Evolutionary conservation across 2,113 vertebrate genomes (phyloP), one percentile per base, ranked within the genome.

Genomic region (Sinocyclocheilus anshuiensis): DNA sequence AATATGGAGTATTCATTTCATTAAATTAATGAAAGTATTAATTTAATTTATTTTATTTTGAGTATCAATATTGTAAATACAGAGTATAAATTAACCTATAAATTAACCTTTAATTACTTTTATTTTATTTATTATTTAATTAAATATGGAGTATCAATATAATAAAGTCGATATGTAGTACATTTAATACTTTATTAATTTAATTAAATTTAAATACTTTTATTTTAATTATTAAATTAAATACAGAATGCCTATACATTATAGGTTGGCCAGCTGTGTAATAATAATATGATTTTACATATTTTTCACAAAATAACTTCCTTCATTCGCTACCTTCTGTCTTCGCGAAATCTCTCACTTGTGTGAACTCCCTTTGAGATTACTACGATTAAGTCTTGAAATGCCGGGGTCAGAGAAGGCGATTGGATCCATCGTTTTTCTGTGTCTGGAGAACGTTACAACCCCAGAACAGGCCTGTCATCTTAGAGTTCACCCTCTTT

Each of bases 361-460:
- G 80, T 48, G 65, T 84, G 84, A 77, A 89, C 84, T 77, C 89
- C 89, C 87, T 91, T 86, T 89, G 90, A 91, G 90, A 91, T 89
- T 89, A 91, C 89, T 91, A 86, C 87, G 89, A 93, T 88, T 91
- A 85, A 90, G 88, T 87, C 86, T 89, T 93, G 93, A 89, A 92
- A 92, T 92, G 87, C 90, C 20, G 71, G 90, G 93, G 93, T 94
- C 92, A 93, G 86, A 90, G 89, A 89, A 88, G 83, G 61, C 91
- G 89, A 91, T 87, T 88, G 89, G 90, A 93, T 89, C 75, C 86
- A 90, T 83, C 84, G 85, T 71, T 86, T 88, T 83, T 81, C 74
- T 81, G 91, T 82, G 90, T 93, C 93, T 95, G 94, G 92, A 93
- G 92, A 93, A 89, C 92, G 93, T 94, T 93, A 82, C 71, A 72